Conservation (phyloP, 2,797 vertebrate species). For the Pantherophis vulpinus region DNA sequence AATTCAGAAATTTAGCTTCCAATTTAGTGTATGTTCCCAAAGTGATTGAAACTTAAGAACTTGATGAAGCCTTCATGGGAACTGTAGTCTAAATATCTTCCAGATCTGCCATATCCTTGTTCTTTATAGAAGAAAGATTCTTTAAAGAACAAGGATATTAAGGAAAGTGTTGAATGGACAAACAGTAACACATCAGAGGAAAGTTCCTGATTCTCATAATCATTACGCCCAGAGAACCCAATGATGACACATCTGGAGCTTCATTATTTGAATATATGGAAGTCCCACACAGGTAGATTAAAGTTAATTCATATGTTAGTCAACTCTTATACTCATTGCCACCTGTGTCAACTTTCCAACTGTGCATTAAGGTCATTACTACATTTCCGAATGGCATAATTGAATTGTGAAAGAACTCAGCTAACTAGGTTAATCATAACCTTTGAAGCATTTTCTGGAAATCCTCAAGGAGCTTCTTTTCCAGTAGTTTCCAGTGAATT, state of each 20-base stretch:
- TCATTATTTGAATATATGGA: background rate
- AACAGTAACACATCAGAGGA: background rate
- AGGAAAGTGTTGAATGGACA: background rate
- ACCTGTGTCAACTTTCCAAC: constrained; percentile 13
- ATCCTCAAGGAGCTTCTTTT: constrained; percentile 9
- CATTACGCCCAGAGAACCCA: background rate
- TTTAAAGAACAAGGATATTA: background rate
- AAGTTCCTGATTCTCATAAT: background rate
- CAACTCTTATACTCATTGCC: background rate
- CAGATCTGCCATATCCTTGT: background rate
- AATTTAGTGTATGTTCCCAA: background rate
- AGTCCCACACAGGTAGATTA: background rate
- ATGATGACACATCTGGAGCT: background rate
- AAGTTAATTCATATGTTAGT: background rate
- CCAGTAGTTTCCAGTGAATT: constrained; percentile 34
- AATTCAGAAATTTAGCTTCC: background rate
- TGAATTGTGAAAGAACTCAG: constrained; percentile 11
- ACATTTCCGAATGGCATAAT: background rate
- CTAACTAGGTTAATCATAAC: constrained; percentile 21
- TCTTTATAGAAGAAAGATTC: background rate
- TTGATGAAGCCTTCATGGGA: background rate
- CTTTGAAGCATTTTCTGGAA: constrained; percentile 48
- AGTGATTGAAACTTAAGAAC: background rate
- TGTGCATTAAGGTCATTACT: background rate
- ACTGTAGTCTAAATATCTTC: background rate